Conservation (phyloP, 1,140 invertebrate species). For the Euwallacea similis region DNA sequence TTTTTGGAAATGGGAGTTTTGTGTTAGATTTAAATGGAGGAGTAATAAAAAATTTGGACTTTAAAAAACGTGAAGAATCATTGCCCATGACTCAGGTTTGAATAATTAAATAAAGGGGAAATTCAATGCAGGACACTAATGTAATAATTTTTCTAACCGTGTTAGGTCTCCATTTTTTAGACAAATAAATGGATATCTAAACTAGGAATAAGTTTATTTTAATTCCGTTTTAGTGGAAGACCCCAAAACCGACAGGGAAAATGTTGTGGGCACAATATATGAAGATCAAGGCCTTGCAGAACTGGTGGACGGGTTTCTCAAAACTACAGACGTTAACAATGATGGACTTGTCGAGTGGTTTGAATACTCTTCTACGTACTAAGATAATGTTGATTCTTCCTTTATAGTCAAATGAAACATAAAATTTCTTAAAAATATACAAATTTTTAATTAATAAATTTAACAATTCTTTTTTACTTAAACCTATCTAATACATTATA, state of each 20-base stretch:
- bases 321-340: constrained; percentile 71
- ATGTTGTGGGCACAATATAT: constrained; percentile 25
- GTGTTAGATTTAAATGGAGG: no score
- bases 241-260: constrained; percentile 40
- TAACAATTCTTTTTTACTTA: constrained; percentile 27
- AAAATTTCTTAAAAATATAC: no score
- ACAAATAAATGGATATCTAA: no score
- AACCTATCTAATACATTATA: constrained; percentile 69
- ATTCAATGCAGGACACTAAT: neutral
- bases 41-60: no score
- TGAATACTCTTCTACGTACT: constrained; percentile 58
- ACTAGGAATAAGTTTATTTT: neutral
- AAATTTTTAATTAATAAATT: no score
- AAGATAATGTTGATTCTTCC: no score
- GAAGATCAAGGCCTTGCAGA: constrained; percentile 69
- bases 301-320: constrained; percentile 71
- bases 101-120: no score
- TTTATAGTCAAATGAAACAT: no score
- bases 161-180: no score
- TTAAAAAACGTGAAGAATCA: no score
- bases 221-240: constrained; percentile 36
- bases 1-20: no score
- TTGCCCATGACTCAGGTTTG: no score
- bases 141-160: neutral
- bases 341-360: constrained; percentile 78